Evolutionary conservation across 2,888 invertebrate species (phyloP).

Genomic region (Pterobdella sp.): DNA sequence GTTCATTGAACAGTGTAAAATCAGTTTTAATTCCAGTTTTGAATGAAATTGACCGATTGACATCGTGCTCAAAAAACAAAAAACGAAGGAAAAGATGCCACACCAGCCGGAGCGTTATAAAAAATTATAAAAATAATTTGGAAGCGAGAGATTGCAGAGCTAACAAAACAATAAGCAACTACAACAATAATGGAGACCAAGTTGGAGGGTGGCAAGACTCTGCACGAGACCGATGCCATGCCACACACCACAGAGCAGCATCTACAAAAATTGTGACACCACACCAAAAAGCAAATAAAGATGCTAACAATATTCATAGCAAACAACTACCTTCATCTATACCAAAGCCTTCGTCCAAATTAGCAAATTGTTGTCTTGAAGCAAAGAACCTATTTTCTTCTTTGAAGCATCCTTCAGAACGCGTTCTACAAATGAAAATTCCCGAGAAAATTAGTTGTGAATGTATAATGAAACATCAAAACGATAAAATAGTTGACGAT

Average conservation of each 20-base stretch:
- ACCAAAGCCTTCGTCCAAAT: too few relatives aligned
- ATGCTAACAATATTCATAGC: too few relatives aligned
- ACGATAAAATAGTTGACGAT: too few relatives aligned
- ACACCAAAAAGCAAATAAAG: not conserved
- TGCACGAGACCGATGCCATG: too few relatives aligned
- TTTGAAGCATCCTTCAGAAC: too few relatives aligned
- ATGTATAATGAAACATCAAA: too few relatives aligned
- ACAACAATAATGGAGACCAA: not conserved
- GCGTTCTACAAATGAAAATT: too few relatives aligned
- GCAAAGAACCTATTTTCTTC: too few relatives aligned
- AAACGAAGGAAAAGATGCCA: not conserved
- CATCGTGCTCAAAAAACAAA: slow-evolving; percentile 24
- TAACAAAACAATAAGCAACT: not conserved
- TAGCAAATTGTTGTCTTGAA: too few relatives aligned
- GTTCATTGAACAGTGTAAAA: slow-evolving; percentile 22
- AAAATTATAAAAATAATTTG: not conserved
- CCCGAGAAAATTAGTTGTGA: too few relatives aligned
- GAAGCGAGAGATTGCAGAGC: not conserved
- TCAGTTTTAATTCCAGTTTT: slow-evolving; percentile 26
- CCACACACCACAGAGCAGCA: not conserved
- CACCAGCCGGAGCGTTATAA: not conserved
- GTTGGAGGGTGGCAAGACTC: not conserved
- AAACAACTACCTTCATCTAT: too few relatives aligned
- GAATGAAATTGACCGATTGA: slow-evolving; percentile 16
- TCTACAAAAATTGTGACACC: not conserved